These are phyloP conservation scores for Drepana falcataria DNA, from an alignment of 2,888 invertebrate genomes.

Conservation along the genomic window DNA sequence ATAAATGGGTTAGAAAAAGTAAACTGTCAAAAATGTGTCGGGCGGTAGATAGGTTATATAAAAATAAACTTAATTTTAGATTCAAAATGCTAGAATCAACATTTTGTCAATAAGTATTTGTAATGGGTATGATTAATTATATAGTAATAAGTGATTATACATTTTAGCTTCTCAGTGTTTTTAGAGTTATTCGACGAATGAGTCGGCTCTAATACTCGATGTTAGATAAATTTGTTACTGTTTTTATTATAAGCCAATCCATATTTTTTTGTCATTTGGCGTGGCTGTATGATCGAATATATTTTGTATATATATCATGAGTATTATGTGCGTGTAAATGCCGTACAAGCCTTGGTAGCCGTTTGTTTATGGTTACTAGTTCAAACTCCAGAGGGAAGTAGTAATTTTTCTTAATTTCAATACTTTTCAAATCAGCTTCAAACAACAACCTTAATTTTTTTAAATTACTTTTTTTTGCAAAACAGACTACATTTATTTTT, in stretches of 20 bases:
- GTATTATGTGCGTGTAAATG: neutral
- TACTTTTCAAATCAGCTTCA: no score
- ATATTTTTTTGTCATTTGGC: neutral
- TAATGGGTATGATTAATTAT: constrained; percentile 37
- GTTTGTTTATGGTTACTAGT: no score
- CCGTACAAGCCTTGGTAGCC: no score
- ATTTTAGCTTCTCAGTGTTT: constrained; percentile 77
- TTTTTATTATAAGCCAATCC: constrained; percentile 2
- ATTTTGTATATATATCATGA: neutral
- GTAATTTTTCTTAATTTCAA: no score
- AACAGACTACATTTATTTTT: no score
- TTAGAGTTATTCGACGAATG: constrained; percentile 79
- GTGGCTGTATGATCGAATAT: neutral
- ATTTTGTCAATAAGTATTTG: constrained; percentile 54
- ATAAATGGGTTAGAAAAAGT: constrained; percentile 67
- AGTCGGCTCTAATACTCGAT: constrained; percentile 66
- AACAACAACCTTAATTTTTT: no score
- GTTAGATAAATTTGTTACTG: constrained; percentile 68
- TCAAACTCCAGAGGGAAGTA: no score
- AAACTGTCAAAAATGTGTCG: constrained; percentile 41
- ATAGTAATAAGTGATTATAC: constrained; percentile 54
- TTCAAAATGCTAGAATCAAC: constrained; percentile 58
- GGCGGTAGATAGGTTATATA: constrained; percentile 65
- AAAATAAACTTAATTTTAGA: constrained; percentile 63
- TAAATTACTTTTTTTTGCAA: no score